phyloP scores from a whole-genome alignment of 2,888 invertebrate genomes.

The Agelastica alni region DNA sequence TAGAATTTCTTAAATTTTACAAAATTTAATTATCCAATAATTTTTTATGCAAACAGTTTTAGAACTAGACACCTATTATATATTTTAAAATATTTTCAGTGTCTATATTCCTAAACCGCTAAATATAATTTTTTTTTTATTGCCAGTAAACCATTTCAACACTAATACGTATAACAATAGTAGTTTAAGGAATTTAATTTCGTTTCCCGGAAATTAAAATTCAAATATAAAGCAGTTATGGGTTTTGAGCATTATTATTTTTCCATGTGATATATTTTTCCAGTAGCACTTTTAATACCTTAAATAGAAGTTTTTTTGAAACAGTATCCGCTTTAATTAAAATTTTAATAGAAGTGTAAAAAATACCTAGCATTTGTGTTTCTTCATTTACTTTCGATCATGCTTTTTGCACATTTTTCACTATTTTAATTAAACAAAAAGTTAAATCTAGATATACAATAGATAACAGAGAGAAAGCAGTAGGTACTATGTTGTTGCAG shows the following conservation, averaged over 20 bases:
- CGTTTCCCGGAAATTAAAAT: slow-evolving; percentile 22
- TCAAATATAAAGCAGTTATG: slow-evolving; percentile 22
- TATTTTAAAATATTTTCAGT: no score
- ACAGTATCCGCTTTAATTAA: slow-evolving; percentile 38
- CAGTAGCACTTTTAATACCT: slow-evolving; percentile 24
- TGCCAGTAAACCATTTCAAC: background rate
- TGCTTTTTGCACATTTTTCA: no score
- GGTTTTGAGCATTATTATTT: slow-evolving; percentile 17
- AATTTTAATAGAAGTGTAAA: slow-evolving; percentile 40
- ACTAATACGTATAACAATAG: slow-evolving; percentile 7
- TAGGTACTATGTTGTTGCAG: no score
- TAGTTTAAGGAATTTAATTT: slow-evolving; percentile 19
- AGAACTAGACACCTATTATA: no score
- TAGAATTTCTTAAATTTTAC: no score
- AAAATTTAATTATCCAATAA: no score
- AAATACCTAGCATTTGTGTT: slow-evolving; percentile 34
- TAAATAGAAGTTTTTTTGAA: slow-evolving; percentile 19
- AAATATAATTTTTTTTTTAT: no score
- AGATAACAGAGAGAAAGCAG: no score
- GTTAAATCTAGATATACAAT: no score
- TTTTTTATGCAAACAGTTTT: no score
- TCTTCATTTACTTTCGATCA: slow-evolving; percentile 31
- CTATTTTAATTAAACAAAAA: no score
- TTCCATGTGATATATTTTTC: slow-evolving; percentile 23
- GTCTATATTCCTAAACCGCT: no score